Conservation (phyloP, 2,888 invertebrate genomes). For the Drosophila melanosoma region DNA sequence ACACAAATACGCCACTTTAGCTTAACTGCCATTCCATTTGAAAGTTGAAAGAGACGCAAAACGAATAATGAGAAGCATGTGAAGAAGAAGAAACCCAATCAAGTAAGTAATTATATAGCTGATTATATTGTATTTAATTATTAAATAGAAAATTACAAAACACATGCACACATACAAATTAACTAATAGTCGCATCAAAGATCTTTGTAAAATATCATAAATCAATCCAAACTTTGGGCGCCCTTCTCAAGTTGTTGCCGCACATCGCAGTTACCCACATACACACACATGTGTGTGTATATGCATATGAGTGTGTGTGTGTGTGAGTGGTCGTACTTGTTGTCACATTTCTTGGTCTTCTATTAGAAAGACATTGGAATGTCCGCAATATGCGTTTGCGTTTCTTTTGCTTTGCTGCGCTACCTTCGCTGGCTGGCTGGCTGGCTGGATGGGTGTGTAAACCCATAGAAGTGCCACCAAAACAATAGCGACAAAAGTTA, state of each 20-base stretch:
- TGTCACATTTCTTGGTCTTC: constrained; percentile 74
- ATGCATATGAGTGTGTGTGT: background rate
- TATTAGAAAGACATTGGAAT: constrained; percentile 78
- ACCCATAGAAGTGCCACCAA: constrained; percentile 67
- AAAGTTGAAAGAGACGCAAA: constrained; percentile 10
- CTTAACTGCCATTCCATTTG: constrained; percentile 49
- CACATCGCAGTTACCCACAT: constrained; percentile 5
- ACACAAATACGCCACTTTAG: constrained; percentile 27
- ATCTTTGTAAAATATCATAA: background rate
- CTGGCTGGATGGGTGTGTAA: constrained; percentile 35
- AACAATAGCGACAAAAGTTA: constrained; percentile 39
- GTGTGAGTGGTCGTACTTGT: constrained; percentile 32
- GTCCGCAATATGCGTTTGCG: constrained; percentile 25
- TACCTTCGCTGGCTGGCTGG: constrained; percentile 27
- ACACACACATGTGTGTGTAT: background rate
- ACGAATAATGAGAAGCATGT: constrained; percentile 9
- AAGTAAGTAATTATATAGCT: constrained; percentile 26
- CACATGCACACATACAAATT: background rate
- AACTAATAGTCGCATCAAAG: constrained; percentile 19
- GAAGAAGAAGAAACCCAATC: constrained; percentile 28
- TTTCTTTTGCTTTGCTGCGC: constrained; percentile 25
- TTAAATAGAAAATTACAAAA: background rate
- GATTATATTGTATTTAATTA: background rate
- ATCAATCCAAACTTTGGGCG: constrained; percentile 25
- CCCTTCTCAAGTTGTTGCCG: constrained; percentile 29